Evolutionary conservation across 2,797 vertebrate species (phyloP).

Genomic region (Poeciliopsis presidionis): DNA sequence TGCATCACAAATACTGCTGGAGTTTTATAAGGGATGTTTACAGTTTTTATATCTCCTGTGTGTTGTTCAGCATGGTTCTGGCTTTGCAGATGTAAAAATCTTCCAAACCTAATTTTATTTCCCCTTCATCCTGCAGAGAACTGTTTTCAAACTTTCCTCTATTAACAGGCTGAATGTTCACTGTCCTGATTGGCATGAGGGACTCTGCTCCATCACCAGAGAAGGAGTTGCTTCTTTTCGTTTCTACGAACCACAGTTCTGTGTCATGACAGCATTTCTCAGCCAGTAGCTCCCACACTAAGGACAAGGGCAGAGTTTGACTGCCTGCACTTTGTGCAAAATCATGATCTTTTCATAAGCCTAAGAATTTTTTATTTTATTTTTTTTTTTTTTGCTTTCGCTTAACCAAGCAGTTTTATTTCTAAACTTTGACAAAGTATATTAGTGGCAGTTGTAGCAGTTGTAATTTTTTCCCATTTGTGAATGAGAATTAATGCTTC

Average conservation of each 20-base stretch:
- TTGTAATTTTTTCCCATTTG: not conserved
- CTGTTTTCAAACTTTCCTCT: not conserved
- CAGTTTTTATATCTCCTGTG: not conserved
- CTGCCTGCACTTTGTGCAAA: not conserved
- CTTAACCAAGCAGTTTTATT: slow-evolving; percentile 1
- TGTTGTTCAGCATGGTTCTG: not conserved
- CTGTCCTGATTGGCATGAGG: not conserved
- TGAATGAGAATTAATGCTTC: not conserved
- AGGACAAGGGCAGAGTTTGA: not conserved
- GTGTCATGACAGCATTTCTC: not conserved
- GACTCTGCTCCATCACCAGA: not conserved
- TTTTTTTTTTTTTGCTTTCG: not conserved
- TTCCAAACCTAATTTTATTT: not conserved
- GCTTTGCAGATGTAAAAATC: not conserved
- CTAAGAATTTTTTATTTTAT: not conserved
- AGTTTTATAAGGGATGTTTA: not conserved
- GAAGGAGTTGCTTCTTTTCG: not conserved
- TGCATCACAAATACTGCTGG: not conserved
- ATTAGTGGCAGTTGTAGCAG: not conserved
- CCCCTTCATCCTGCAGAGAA: not conserved
- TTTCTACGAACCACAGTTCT: not conserved
- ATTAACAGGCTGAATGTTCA: not conserved
- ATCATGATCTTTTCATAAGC: slow-evolving; percentile 4
- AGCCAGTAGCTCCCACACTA: not conserved
- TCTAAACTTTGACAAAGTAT: not conserved